Base-by-base conservation (phyloP, 2,113 vertebrate genomes). In the Nestor notabilis region DNA sequence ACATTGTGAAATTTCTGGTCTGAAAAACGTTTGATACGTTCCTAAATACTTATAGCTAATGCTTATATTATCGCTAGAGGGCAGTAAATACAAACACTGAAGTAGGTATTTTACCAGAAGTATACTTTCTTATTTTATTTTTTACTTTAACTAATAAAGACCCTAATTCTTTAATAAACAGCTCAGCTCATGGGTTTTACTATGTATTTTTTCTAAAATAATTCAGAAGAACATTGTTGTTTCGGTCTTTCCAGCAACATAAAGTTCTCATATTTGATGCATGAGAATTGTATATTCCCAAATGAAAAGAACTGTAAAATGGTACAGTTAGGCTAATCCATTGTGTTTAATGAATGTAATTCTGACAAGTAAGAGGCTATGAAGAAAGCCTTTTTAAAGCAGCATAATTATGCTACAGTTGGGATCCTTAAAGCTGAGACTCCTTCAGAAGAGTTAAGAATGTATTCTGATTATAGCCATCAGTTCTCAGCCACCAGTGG, bases 21-120 rank as follows among this genome's bases (percentile, higher is more conserved):
- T 81, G 49, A 61, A 60, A 64, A 61, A 72, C 29, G 4, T 17
- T 46, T 41, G 3, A 10, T n/a, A 5, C 19, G 5, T 43, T 82
- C 24, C 37, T 70, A 1, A 12, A 5, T 47, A 16, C 69, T 69
- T 25, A 24, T 50, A 63, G 66, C 14, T 83, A 39, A 49, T 31
- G 44, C 21, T n/a, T 93, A 9, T 35, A 7, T 43, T 83, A 44
- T 85, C 98, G 64, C 98, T 98, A 98, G 98, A 96, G 97, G 98
- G 98, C 98, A 97, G 97, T 97, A 96, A 96, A 87, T 71, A 58
- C 97, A 97, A 98, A 90, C 65, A 76, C 33, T n/a, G 71, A 65
- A 71, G 56, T 79, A 28, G 0, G 0, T 50, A 8, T 81, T 60
- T 44, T 53, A 37, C 43, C 9, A 61, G 41, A 29, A 5, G 1